These are phyloP conservation scores for Drosophila nr. fundita DNA, from an alignment of 2,888 invertebrate species.

Conservation along the genomic window DNA sequence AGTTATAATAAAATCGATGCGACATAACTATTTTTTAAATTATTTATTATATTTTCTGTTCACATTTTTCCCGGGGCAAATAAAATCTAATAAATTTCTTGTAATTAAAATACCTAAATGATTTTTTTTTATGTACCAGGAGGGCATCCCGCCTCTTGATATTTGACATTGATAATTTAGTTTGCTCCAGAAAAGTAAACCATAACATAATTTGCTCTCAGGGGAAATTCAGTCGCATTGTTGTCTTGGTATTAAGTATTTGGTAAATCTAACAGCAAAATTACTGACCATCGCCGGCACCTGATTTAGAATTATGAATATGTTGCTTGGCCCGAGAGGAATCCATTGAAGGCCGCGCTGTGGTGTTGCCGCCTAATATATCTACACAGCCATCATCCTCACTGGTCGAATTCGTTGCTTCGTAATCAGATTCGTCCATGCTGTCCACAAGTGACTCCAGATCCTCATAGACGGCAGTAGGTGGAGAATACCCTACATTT, in stretches of 20 bases:
- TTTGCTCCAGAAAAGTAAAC: conserved; percentile 36
- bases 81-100: conserved; percentile 35
- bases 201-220: conserved; percentile 3
- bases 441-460: conserved; percentile 56
- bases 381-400: conserved; percentile 49
- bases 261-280: not conserved
- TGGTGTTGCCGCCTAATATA: conserved; percentile 44
- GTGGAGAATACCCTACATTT: not conserved
- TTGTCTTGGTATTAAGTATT: conserved; percentile 1
- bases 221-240: conserved; percentile 23
- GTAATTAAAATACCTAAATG: conserved; percentile 14
- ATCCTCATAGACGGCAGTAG: conserved; percentile 17
- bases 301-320: conserved; percentile 35
- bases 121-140: conserved; percentile 16
- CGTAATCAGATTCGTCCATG: conserved; percentile 70
- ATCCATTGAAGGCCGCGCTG: conserved; percentile 46
- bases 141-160: not conserved
- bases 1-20: not conserved
- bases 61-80: conserved; percentile 1
- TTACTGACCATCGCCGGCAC: conserved; percentile 69
- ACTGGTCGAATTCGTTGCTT: conserved; percentile 71
- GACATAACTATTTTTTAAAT: not conserved
- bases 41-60: conserved; percentile 1
- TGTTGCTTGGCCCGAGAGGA: conserved; percentile 4
- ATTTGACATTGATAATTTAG: conserved; percentile 56